Base-by-base conservation (phyloP, 2,888 invertebrate genomes). In the Caenorhabditis japonica region DNA sequence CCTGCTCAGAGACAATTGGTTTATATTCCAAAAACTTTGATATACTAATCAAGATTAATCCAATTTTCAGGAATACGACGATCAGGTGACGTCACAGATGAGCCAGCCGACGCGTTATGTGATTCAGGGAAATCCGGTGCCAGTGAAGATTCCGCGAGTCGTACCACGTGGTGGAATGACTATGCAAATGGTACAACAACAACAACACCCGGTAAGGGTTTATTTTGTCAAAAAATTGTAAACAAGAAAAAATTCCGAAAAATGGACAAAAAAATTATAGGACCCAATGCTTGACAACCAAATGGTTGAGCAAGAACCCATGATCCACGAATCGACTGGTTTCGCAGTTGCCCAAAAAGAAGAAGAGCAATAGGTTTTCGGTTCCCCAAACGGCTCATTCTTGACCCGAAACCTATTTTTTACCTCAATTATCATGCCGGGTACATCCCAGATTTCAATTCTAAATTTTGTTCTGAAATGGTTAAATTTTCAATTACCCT, bases 131-230 rank as follows among this genome's bases (percentile, higher is more conserved):
- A 17, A 17, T 36, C 12, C 33, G 10, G 49, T 51, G n/a, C 56
- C 46, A n/a, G 43, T 44, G 10, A 58, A 61, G 27, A 43, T 61
- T 4, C 33, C 58, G n/a, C 21, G 52, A 10, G 44, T 61, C 3
- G 34, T 51, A 10, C 53, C 71, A 4, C 53, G 76, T 21, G 72
- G 72, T 33, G 76, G 76, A 30, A 33, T 61, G 30, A 72, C 72
- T 5, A 72, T 76, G 71, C 72, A 68, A 41, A 69, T 72, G 61
- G 69, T 59, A 21, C 76, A 76, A 38, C 44, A 59, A 33, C 68
- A 43, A 27, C 56, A 49, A 17, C 58, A 59, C 19, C 49, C 55
- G 46, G 52, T 53, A 34, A 43, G 46, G 8, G 5, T 58, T 58
- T 46, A 13, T 27, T 15, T 19, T 19, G 27, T 43, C 41, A 19